A percentile compares a stretch with the other conserved stretches of the same genome.
Evolutionary conservation across 2,797 vertebrate species (phyloP).

Genomic region (Harpagifer antarcticus): DNA sequence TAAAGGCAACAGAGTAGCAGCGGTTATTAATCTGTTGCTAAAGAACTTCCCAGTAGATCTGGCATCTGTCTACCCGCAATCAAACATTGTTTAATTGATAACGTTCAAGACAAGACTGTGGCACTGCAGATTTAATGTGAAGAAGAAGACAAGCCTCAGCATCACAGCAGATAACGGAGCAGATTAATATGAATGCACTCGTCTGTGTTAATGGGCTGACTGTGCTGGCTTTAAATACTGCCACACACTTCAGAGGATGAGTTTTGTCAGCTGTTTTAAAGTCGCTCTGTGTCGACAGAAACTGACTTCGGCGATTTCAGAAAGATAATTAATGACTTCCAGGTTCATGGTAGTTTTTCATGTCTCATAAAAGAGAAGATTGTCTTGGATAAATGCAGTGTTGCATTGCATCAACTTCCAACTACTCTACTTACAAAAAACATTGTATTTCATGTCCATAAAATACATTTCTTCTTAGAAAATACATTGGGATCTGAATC

Average conservation of each 20-base stretch:
- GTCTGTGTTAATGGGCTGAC: conserved; percentile 26
- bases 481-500: neutral
- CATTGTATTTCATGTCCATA: neutral
- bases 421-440: neutral
- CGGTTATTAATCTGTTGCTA: neutral
- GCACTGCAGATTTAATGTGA: neutral
- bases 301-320: conserved; percentile 5
- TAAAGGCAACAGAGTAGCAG: conserved; percentile 3
- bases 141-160: conserved; percentile 7
- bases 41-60: neutral
- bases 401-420: neutral
- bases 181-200: conserved; percentile 52
- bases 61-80: neutral
- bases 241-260: conserved; percentile 25
- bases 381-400: neutral
- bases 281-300: neutral
- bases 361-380: neutral
- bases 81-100: neutral
- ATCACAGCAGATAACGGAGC: conserved; percentile 15
- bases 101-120: neutral
- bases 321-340: neutral
- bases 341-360: neutral
- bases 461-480: neutral
- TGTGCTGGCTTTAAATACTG: conserved; percentile 14
- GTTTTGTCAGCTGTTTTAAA: conserved; percentile 41